phyloP scores from a whole-genome alignment of 2,888 invertebrate genomes.

The Sceliomorpha sp. region DNA sequence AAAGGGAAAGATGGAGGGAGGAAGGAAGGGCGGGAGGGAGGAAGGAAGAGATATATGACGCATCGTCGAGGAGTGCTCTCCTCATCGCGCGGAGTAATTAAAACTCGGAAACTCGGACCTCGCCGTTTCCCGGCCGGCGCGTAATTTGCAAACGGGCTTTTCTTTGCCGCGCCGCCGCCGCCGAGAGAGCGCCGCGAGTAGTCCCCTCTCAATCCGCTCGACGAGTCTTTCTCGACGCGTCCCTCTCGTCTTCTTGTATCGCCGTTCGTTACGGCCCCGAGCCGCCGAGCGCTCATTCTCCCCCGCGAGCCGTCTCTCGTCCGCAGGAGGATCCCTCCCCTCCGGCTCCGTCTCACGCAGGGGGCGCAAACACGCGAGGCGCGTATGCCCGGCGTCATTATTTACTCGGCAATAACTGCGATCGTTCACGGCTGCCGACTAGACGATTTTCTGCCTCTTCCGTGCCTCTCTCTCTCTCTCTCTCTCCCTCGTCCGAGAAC shows the following conservation, averaged over 20 bases:
- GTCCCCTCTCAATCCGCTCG: constrained; percentile 34
- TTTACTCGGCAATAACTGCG: too few relatives aligned
- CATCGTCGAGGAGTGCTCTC: constrained; percentile 23
- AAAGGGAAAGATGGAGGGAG: constrained; percentile 10
- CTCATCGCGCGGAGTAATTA: constrained; percentile 69
- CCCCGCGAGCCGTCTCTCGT: too few relatives aligned
- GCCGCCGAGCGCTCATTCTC: constrained; percentile 5
- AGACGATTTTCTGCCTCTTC: too few relatives aligned
- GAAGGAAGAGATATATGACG: constrained; percentile 13
- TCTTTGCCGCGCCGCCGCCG: constrained; percentile 29
- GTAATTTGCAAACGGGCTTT: constrained; percentile 69
- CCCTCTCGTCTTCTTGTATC: constrained; percentile 1
- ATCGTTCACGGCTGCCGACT: too few relatives aligned
- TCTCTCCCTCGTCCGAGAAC: too few relatives aligned
- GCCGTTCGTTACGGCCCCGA: constrained; percentile 13
- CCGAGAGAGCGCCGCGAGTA: constrained; percentile 9
- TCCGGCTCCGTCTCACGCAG: too few relatives aligned
- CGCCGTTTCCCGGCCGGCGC: constrained; percentile 63
- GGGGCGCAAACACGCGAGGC: too few relatives aligned
- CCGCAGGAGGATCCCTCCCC: too few relatives aligned
- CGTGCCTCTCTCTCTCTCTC: too few relatives aligned
- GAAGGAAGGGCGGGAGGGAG: constrained; percentile 1
- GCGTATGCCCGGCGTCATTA: too few relatives aligned
- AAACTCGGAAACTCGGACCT: constrained; percentile 68
- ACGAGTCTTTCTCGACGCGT: constrained; percentile 33